Evolutionary conservation across 2,113 vertebrate species (phyloP).

Genomic region (Hydropotes inermis): DNA sequence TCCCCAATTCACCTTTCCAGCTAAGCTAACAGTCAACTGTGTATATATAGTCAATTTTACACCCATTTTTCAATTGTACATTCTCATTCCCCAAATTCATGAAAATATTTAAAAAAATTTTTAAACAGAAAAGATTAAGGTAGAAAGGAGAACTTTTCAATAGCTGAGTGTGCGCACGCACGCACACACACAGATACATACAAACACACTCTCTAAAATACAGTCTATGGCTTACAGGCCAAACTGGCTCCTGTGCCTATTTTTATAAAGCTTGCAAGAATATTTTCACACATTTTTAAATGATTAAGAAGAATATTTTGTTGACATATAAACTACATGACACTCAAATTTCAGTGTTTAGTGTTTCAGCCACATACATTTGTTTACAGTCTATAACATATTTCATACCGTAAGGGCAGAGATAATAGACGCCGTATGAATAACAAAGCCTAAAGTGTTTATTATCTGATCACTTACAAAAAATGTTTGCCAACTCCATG

Average conservation of each 20-base stretch:
- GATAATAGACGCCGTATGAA: background rate
- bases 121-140: background rate
- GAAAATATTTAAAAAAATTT: background rate
- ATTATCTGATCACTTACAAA: background rate
- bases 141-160: background rate
- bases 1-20: background rate
- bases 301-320: background rate
- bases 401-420: background rate
- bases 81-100: background rate
- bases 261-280: background rate
- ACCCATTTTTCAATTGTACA: background rate
- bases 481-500: background rate
- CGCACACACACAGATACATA: background rate
- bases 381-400: background rate
- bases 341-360: background rate
- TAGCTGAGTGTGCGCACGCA: rapidly evolving
- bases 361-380: background rate
- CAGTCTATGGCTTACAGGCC: background rate
- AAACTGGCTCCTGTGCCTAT: background rate
- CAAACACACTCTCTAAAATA: background rate
- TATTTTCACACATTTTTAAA: background rate
- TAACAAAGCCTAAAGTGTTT: background rate
- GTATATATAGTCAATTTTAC: background rate
- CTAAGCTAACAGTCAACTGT: background rate
- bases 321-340: background rate